phyloP scores from a whole-genome alignment of 2,797 vertebrate species.

The Acrocephalus scirpaceus region DNA sequence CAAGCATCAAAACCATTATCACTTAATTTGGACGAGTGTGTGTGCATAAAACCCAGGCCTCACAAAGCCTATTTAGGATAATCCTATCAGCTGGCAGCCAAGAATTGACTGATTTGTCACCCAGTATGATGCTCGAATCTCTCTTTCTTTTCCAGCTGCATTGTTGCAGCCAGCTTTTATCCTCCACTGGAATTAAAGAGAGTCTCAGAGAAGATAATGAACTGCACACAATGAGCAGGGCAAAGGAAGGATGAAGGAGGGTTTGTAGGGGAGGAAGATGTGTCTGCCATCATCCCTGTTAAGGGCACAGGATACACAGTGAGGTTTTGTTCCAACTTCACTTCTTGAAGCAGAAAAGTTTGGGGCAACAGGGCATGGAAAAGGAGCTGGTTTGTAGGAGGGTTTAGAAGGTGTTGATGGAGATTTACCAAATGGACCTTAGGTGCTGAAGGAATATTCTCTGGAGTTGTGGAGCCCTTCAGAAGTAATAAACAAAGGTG shows the following conservation, averaged over 20 bases:
- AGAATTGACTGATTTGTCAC: constrained; percentile 24
- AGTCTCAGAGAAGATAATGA: not conserved
- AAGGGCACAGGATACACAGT: not conserved
- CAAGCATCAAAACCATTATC: constrained; percentile 39
- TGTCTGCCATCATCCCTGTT: not conserved
- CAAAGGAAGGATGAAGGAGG: not conserved
- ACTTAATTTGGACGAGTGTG: constrained; percentile 3
- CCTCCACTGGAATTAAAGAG: not conserved
- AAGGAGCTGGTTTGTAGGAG: not conserved
- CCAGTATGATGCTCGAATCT: not conserved
- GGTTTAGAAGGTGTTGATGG: not conserved
- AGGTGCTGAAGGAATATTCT: not conserved
- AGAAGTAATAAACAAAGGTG: not conserved
- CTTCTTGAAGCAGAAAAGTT: not conserved
- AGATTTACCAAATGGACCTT: not conserved
- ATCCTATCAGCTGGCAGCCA: constrained; percentile 24
- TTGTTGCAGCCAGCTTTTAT: not conserved
- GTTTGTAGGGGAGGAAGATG: not conserved
- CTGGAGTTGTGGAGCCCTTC: not conserved
- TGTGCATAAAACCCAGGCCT: constrained; percentile 12
- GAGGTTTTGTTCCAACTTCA: not conserved
- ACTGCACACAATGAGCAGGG: not conserved
- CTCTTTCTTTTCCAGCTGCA: not conserved
- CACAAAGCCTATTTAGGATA: constrained; percentile 3
- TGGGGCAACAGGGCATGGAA: not conserved